A percentile compares a stretch with the other conserved stretches of the same genome.
Conservation (phyloP, 2,113 vertebrate species). For the Sialia sialis region DNA sequence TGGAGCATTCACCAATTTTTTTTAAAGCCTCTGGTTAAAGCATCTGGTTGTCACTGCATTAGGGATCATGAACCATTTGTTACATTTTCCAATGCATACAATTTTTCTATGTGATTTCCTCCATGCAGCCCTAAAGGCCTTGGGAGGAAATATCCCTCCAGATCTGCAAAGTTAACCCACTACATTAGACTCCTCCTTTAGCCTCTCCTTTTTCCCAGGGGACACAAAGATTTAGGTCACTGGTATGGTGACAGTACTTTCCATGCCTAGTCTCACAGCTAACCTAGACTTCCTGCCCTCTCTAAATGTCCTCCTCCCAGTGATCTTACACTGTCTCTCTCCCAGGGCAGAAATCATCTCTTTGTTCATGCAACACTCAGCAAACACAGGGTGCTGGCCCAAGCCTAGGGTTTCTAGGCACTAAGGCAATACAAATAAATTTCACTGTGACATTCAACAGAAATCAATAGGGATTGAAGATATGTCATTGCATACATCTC, state of each 20-base stretch:
- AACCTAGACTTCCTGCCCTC: neutral
- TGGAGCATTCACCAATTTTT: neutral
- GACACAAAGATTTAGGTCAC: neutral
- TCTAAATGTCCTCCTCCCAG: neutral
- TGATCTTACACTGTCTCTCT: neutral
- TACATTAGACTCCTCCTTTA: neutral
- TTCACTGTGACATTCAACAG: neutral
- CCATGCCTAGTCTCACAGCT: neutral
- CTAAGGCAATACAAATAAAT: neutral
- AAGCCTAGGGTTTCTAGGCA: neutral
- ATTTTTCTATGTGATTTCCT: neutral
- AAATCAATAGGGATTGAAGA: neutral
- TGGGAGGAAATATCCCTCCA: neutral
- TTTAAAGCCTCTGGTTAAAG: neutral
- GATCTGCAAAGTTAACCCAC: neutral
- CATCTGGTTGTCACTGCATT: neutral
- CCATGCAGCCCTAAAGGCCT: neutral
- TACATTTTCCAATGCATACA: neutral
- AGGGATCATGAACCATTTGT: neutral
- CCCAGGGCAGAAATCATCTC: neutral
- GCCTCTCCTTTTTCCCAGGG: neutral
- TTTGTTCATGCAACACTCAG: neutral
- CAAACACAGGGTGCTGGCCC: neutral
- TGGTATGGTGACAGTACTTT: neutral
- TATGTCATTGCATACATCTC: neutral